Conservation (phyloP, 2,797 vertebrate genomes). For the Malurus splendens region DNA sequence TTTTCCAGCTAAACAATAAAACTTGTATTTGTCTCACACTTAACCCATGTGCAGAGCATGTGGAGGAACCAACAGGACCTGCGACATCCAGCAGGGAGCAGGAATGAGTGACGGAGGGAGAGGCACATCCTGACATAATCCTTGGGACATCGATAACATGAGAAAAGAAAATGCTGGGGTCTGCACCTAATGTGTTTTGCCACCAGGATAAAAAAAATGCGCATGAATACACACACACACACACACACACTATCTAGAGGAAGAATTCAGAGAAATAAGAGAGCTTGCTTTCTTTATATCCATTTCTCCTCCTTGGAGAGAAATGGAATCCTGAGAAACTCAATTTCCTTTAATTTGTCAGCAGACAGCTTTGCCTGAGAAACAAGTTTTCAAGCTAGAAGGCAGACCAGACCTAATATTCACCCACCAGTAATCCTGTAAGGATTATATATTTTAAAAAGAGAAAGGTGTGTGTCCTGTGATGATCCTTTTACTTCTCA, state of each 20-base stretch:
- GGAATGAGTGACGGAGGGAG: neutral
- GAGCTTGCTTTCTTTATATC: neutral
- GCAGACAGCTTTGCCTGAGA: neutral
- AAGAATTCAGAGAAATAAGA: neutral
- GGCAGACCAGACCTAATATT: neutral
- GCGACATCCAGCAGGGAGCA: neutral
- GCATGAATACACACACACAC: neutral
- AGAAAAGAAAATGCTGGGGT: neutral
- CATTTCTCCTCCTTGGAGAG: neutral
- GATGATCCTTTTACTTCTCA: neutral
- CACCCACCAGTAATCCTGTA: neutral
- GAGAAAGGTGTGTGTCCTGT: neutral
- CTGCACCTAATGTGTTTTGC: neutral
- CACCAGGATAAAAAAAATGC: neutral
- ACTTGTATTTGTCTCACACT: neutral
- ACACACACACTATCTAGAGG: neutral
- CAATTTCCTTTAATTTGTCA: neutral
- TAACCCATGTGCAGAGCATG: neutral
- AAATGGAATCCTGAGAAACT: neutral
- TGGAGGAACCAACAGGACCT: neutral
- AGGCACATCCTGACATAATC: neutral
- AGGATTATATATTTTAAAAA: neutral
- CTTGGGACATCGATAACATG: neutral
- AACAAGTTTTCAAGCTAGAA: slow-evolving; percentile 16
- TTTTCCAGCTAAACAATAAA: neutral